Evolutionary conservation across 1,140 invertebrate genomes (phyloP), one percentile per base, ranked within the genome.

Genomic region (Euwallacea similis): DNA sequence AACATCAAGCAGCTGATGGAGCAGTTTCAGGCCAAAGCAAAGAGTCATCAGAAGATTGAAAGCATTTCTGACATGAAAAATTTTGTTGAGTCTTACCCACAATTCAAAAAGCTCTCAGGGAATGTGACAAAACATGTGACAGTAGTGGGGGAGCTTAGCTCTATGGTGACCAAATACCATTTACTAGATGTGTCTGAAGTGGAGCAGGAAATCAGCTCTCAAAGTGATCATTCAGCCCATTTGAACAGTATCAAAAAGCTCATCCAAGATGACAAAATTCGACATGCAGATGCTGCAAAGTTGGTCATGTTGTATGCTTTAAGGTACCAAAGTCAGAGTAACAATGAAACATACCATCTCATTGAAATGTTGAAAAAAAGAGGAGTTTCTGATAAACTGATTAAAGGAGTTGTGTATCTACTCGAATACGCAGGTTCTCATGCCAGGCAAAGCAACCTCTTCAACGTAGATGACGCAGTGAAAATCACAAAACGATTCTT

Each of bases 51-150:
- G 79, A 98, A 99, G 86, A 92, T 99, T 3, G 98, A 99, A 85
- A 98, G 94, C 73, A 99, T 99, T 77, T 88, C 91, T 0, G 98
- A 99, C 81, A 99, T 99, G 97, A 99, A 99, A 85, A 91, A 91
- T 76, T 99, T 99, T 85, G 94, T 99, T 9, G 98, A 99, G 81
- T 93, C 93, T 11, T 99, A 99, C 87, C 98, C 98, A 0, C 90
- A 98, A 75, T 99, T 99, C 80, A 98, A 98, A 86, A 99, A 99
- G 90, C 96, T 99, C 89, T 98, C 95, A 0, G 97, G 97, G 21
- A 98, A 97, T 4, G 96, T 99, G 9, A 91, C 95, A 2, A 99
- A 98, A 84, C 98, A 99, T 84, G 93, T 99, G 21, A 96, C 94
- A 7, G 88, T 99, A 59, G 93, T 99, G 55, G 95, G 96, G 11